These are phyloP conservation scores for Zeuzera pyrina DNA, from an alignment of 2,888 invertebrate genomes.

Conservation along the genomic window DNA sequence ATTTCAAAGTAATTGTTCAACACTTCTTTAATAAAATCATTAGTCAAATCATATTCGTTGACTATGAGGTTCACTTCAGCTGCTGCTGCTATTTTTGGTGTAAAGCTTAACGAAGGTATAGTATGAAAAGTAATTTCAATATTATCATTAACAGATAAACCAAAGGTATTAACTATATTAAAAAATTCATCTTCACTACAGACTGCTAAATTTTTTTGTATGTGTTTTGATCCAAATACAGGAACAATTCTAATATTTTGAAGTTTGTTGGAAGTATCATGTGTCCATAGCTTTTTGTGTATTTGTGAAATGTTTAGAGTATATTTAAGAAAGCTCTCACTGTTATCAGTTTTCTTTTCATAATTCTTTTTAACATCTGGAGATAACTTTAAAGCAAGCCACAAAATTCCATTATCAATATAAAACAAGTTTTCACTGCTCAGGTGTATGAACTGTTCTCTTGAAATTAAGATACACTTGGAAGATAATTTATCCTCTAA, in stretches of 20 bases:
- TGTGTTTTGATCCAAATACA: slow-evolving; percentile 39
- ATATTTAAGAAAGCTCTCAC: slow-evolving; percentile 27
- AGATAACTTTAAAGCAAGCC: slow-evolving; percentile 49
- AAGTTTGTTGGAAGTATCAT: slow-evolving; percentile 22
- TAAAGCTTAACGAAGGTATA: slow-evolving; percentile 40
- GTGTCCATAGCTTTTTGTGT: slow-evolving; percentile 49
- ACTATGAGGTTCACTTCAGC: slow-evolving; percentile 54
- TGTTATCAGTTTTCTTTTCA: slow-evolving; percentile 17
- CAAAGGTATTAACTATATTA: slow-evolving; percentile 42
- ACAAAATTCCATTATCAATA: slow-evolving; percentile 53
- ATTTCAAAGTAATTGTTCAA: slow-evolving; percentile 78
- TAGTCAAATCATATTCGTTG: slow-evolving; percentile 54
- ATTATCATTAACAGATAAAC: slow-evolving; percentile 26
- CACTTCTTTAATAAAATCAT: slow-evolving; percentile 71
- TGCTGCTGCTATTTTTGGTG: slow-evolving; percentile 52
- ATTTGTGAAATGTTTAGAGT: slow-evolving; percentile 48
- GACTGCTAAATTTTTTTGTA: slow-evolving; percentile 34
- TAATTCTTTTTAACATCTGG: slow-evolving; percentile 33
- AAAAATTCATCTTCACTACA: slow-evolving; percentile 48
- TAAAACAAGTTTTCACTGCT: slow-evolving; percentile 62
- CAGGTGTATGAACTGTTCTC: slow-evolving; percentile 49
- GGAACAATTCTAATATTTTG: slow-evolving; percentile 50
- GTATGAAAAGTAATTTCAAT: slow-evolving; percentile 48
- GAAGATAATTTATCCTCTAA: slow-evolving; percentile 37
- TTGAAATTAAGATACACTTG: slow-evolving; percentile 53